Base-by-base conservation (phyloP, 2,797 vertebrate genomes). In the Cirrhinus mrigala region DNA sequence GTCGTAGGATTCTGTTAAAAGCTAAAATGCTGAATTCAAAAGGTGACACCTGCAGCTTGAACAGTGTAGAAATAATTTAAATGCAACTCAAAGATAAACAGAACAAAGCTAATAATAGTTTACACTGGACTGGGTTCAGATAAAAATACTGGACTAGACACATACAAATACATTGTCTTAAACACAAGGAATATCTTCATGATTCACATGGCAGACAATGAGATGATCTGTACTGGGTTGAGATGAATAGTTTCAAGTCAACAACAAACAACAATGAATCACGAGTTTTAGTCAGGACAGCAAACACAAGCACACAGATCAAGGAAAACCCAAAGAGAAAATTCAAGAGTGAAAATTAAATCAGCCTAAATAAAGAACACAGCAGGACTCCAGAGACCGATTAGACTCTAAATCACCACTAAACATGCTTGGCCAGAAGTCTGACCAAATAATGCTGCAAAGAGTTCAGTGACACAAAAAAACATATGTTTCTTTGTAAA, bases 1-100 rank as follows among this genome's bases (percentile, higher is more conserved):
- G 44, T n/a, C 68, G 29, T 18, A 14, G 20, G 71, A 83, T 66
- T 83, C 64, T 52, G 58, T 27, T 64, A 84, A 84, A 84, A 56
- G 48, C 60, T 77, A 29, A 54, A 77, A 68, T 37, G 1, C 14
- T 66, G 15, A 50, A 66, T 52, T 66, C 22, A 66, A 54, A 66
- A n/a, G 29, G 14, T 52, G 46, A 75, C 48, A 75, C 81, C 71
- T 18, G 81, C 70, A 83, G 81, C 44, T 40, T 29, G 52, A n/a
- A 69, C 33, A 0, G 29, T 56, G 48, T 58, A 27, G 15, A 69
- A 78, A 76, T 54, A 0, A 84, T 78, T 58, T n/a, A 4, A 76
- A 40, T 24, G n/a, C 20, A 40, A 52, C 48, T 16, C 48, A 54
- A 48, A 58, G 68, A 64, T 20, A 40, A 44, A 58, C 44, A 79